These are phyloP conservation scores for Brachionus calyciflorus DNA, from an alignment of 1,140 invertebrate genomes.

Conservation along the genomic window DNA sequence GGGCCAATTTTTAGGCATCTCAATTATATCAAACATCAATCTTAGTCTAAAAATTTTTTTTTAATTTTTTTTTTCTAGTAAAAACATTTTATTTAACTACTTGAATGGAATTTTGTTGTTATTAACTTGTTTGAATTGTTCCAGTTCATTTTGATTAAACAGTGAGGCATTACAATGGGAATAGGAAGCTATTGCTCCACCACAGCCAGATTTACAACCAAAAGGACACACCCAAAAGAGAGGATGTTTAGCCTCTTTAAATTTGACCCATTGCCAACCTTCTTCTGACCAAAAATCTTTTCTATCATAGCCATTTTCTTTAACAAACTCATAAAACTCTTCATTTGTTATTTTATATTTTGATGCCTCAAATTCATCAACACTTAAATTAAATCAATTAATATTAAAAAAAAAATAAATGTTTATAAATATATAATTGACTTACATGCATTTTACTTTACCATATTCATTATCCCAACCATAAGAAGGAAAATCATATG, in stretches of 20 bases:
- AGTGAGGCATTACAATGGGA: slow-evolving; percentile 46
- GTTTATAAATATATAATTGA: too few species aligned
- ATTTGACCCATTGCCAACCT: slow-evolving; percentile 57
- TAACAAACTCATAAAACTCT: slow-evolving; percentile 58
- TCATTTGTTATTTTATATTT: slow-evolving; percentile 56
- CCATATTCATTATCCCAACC: slow-evolving; percentile 62
- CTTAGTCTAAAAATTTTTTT: slow-evolving; percentile 54
- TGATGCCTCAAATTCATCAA: slow-evolving; percentile 56
- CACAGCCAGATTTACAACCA: slow-evolving; percentile 58
- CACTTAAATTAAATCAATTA: slow-evolving; percentile 49
- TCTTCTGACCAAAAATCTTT: slow-evolving; percentile 55
- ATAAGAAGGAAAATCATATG: slow-evolving; percentile 55
- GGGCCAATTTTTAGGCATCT: slow-evolving; percentile 58
- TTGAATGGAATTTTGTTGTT: slow-evolving; percentile 30
- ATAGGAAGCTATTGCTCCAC: slow-evolving; percentile 51
- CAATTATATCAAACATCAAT: slow-evolving; percentile 57
- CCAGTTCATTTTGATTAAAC: background rate
- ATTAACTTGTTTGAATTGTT: too few species aligned
- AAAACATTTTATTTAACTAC: too few species aligned
- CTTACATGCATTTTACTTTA: slow-evolving; percentile 51
- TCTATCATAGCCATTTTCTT: slow-evolving; percentile 54
- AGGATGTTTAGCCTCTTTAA: slow-evolving; percentile 55
- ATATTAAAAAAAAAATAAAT: background rate
- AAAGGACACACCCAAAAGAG: slow-evolving; percentile 57
- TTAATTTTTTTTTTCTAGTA: background rate